Base-by-base conservation (phyloP, 2,797 vertebrate genomes). In the Phataginus tricuspis region DNA sequence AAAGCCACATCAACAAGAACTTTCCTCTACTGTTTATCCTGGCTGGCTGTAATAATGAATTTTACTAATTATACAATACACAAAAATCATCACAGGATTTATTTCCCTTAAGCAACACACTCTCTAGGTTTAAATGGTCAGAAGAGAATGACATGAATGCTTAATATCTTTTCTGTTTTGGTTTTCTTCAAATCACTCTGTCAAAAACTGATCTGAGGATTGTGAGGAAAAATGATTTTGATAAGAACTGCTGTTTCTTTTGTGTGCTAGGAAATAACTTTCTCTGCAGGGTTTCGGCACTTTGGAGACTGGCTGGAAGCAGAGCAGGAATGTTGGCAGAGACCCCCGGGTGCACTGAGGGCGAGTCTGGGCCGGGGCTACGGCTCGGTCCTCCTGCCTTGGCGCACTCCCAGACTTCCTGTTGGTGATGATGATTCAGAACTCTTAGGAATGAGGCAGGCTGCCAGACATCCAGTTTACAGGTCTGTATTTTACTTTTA, bases 301-400 rank as follows among this genome's bases (percentile, higher is more conserved):
- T 55, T 7, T n/a, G 29, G 68, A 7, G 68, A 31, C 29, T 2
- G 63, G 39, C 16, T 71, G n/a, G 71, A 25, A 23, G 34, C 25
- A 31, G 10, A 27, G 39, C 0, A 23, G 27, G 39, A 31, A 74
- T 4, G 4, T 0, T 4, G 49, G 11, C 18, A 49, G 39, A 74
- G 57, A 19, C 0, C 0, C 19, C 10, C 0, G 0, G 53, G n/a
- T 27, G 0, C 34, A 27, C 1, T 0, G 21, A 29, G 49, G 64
- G 63, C 13, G 11, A 19, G 37, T 7, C 78, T 31, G 7, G 42
- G 92, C 21, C 18, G 25, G 6, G 34, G 53, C 7, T 29, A 7
- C 51, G 21, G 14, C 11, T 8, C 23, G 18, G 27, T 31, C 42
- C 23, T 55, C 15, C 4, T 2, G 1, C 49, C 55, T 42, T 0